Conservation (phyloP, 2,113 vertebrate genomes). For the Neoarius graeffei region DNA sequence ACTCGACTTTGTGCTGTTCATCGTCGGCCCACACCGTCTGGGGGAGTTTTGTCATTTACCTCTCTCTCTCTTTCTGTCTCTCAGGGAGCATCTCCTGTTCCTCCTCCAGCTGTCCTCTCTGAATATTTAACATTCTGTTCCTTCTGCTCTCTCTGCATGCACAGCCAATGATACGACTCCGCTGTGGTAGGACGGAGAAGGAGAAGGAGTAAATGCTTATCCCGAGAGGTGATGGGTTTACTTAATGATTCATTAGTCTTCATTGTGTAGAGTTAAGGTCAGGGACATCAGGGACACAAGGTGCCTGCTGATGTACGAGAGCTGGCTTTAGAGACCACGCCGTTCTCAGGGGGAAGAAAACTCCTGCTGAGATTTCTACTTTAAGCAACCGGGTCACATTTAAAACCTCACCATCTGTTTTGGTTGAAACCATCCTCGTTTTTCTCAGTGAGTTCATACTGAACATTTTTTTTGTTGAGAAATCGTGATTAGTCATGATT, state of each 20-base stretch:
- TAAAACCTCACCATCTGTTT: neutral
- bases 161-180: slow-evolving; percentile 8
- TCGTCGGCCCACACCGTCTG: neutral
- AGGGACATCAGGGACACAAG: slow-evolving; percentile 15
- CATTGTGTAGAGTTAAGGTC: slow-evolving; percentile 45
- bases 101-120: slow-evolving; percentile 33
- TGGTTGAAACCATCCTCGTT: neutral
- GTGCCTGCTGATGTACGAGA: slow-evolving; percentile 40
- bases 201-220: slow-evolving; percentile 30
- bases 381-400: neutral
- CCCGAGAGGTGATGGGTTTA: slow-evolving; percentile 39
- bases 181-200: neutral
- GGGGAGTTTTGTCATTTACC: neutral
- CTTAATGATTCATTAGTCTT: slow-evolving; percentile 54
- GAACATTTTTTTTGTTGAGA: neutral
- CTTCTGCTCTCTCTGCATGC: slow-evolving; percentile 23
- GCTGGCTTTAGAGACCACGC: neutral
- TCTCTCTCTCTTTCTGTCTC: slow-evolving; percentile 3
- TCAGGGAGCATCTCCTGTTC: slow-evolving; percentile 25
- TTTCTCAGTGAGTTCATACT: neutral
- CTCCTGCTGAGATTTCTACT: slow-evolving; percentile 7
- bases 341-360: neutral
- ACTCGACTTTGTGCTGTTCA: neutral
- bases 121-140: slow-evolving; percentile 46
- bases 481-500: neutral